These are phyloP conservation scores for Danionella cerebrum DNA, from an alignment of 2,113 vertebrate genomes.

Conservation along the genomic window DNA sequence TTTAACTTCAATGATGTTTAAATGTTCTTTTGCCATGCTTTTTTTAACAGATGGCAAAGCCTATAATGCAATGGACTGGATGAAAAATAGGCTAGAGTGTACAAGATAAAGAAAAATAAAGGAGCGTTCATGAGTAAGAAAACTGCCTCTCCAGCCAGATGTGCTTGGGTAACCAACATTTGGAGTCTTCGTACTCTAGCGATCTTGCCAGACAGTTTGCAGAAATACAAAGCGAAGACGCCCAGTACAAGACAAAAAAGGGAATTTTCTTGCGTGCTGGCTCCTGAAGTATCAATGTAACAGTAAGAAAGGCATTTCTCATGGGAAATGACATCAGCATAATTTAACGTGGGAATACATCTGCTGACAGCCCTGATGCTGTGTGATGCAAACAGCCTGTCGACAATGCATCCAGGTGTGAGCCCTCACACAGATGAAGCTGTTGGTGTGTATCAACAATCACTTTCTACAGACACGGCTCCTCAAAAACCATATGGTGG, in stretches of 20 bases:
- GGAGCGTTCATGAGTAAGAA: constrained; percentile 22
- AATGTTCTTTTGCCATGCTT: too few relatives aligned
- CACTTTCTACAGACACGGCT: background rate
- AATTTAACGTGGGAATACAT: constrained; percentile 27
- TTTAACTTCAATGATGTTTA: too few relatives aligned
- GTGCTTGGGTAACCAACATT: constrained; percentile 38
- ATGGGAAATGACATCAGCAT: constrained; percentile 29
- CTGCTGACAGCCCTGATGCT: constrained; percentile 18
- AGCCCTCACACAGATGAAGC: background rate
- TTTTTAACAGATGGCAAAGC: too few relatives aligned
- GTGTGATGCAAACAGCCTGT: background rate
- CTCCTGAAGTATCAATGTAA: background rate
- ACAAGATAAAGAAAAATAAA: constrained; percentile 9
- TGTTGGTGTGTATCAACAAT: background rate
- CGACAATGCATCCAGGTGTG: constrained; percentile 18
- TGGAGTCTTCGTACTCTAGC: constrained; percentile 50
- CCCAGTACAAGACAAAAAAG: constrained; percentile 11
- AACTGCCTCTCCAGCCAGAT: constrained; percentile 31
- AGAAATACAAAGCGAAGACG: constrained; percentile 7
- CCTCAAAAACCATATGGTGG: constrained; percentile 1
- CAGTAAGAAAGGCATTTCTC: constrained; percentile 7
- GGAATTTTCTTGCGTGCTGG: constrained; percentile 13
- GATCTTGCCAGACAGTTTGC: constrained; percentile 38
- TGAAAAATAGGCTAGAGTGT: background rate
- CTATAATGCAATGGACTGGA: too few relatives aligned